Evolutionary conservation across 2,888 invertebrate genomes (phyloP).

Genomic region (Abrostola tripartita): DNA sequence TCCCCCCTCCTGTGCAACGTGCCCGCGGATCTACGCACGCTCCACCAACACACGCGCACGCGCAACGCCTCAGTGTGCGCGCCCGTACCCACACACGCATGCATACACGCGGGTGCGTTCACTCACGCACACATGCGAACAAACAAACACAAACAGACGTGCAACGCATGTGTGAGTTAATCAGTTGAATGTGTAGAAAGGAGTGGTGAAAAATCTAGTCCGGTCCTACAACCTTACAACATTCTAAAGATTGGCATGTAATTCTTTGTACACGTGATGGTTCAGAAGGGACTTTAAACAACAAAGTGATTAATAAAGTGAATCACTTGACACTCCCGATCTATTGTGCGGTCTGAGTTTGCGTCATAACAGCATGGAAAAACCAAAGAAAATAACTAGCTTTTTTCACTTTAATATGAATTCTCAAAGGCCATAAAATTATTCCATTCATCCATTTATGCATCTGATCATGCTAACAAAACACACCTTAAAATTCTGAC

Average conservation of each 20-base stretch:
- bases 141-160: slow-evolving; percentile 60
- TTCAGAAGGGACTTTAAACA: slow-evolving; percentile 41
- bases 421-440: slow-evolving; percentile 47
- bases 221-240: slow-evolving; percentile 67
- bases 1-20: slow-evolving; percentile 74
- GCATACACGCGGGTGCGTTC: slow-evolving; percentile 60
- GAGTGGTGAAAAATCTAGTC: slow-evolving; percentile 81
- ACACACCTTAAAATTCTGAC: slow-evolving; percentile 77
- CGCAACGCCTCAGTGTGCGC: slow-evolving; percentile 64
- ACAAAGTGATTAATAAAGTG: slow-evolving; percentile 59
- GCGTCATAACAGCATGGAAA: slow-evolving; percentile 60
- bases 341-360: slow-evolving; percentile 54
- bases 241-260: slow-evolving; percentile 55
- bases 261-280: slow-evolving; percentile 50
- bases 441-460: slow-evolving; percentile 64
- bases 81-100: slow-evolving; percentile 61
- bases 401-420: slow-evolving; percentile 37
- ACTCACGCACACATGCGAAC: slow-evolving; percentile 61
- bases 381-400: slow-evolving; percentile 59
- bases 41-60: slow-evolving; percentile 68
- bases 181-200: slow-evolving; percentile 74
- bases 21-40: slow-evolving; percentile 76
- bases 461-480: slow-evolving; percentile 74
- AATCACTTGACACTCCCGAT: slow-evolving; percentile 58
- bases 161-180: slow-evolving; percentile 54